Evolutionary conservation across 2,888 invertebrate species (phyloP), one percentile per base, ranked within the genome.

Genomic region (Ennomos erosarius): DNA sequence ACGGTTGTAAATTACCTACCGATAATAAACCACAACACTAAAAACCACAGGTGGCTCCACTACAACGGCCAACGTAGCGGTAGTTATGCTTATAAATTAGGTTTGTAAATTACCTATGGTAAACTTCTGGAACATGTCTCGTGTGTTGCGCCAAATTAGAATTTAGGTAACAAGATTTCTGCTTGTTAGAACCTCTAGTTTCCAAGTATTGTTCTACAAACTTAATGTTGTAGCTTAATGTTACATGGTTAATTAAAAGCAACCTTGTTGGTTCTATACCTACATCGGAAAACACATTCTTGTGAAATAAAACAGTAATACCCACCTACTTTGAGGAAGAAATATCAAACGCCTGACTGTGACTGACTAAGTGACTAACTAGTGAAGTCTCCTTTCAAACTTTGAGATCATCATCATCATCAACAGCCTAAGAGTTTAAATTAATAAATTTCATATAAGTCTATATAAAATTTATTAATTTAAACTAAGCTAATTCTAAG

Each of bases 31-130:
- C 16, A 42, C 10, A 34, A 10, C 13, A 51, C 34, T 26, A 26
- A 33, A 11, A 44, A 16, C 37, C 36, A 10, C 51, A 52, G 51
- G 37, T 52, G 51, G 44, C 43, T 36, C 10, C 42, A 42, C 16
- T 36, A 43, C 55, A 39, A 44, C 39, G 16, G 57, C 48, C 58
- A 47, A 39, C 57, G 40, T 48, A 63, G 59, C 26, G 26, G 26
- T 26, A 26, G 26, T 26, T 53, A 56, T 53, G 26, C 46, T 50
- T 43, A 63, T 63, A 59, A 59, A 59, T 63, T 59, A 40, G 53
- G 49, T 63, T 26, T 6, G 26, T 26, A 26, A 26, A 26, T 26
- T 26, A 53, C 45, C 13, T 59, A 36, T 56, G 39, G 53, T 44
- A 26, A 64, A 64, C 50, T 62, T 55, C 36, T 13, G 36, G 40